Evolutionary conservation across 2,113 vertebrate genomes (phyloP), one percentile per base, ranked within the genome.

Genomic region (Micronycteris hirsuta): DNA sequence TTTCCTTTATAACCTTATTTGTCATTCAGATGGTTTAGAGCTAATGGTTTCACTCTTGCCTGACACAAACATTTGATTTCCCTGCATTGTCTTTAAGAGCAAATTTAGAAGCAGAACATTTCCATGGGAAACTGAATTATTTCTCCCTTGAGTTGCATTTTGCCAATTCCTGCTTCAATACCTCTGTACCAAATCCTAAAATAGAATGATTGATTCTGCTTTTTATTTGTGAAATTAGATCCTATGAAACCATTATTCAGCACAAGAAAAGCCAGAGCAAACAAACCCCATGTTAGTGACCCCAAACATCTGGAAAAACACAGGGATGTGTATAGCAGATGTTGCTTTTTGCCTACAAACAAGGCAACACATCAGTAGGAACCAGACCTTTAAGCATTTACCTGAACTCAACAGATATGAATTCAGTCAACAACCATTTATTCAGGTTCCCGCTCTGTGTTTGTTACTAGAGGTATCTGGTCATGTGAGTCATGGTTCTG

Each of bases 151-250:
- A 95, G 89, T 14, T 96, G 91, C 80, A 91, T 86, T 96, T 96
- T n/a, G 4, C 77, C 93, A 47, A 61, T 78, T 93, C 91, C 61
- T 93, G 81, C 91, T 93, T 86, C 54, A 7, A 77, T 61, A 93
- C 84, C 96, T 86, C 86, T 96, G 74, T 95, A 86, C 68, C 88
- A 58, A 97, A 36, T 43, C 95, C 96, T 96, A 97, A 98, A 98
- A 98, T 96, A 98, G 97, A 96, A 92, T 73, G 93, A 97, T 96
- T 95, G 31, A 97, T 98, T 87, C 7, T 14, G 24, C 52, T 97
- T 97, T 96, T 95, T 86, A 92, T 97, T 93, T 93, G 81, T 97
- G 91, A 91, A 97, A 96, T 88, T 68, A 15, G 49, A 85, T 86
- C 77, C 68, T 84, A 22, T 68, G 94, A 97, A 95, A 82, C 28